Evolutionary conservation across 2,888 invertebrate species (phyloP).

Genomic region (Boloria euphrosyne): DNA sequence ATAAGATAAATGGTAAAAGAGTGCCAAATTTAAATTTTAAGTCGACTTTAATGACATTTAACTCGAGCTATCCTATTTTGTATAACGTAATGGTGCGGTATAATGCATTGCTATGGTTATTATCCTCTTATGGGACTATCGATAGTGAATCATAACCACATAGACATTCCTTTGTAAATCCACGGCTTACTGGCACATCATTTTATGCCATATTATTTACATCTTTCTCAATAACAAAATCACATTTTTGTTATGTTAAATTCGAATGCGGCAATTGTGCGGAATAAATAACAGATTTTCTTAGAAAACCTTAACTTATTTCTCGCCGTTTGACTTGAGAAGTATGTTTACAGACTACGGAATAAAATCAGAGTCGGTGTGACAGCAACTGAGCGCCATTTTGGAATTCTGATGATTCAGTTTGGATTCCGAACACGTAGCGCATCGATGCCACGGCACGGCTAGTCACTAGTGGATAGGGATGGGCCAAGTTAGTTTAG

Average conservation of each 20-base stretch:
- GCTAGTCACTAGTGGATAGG: conserved; percentile 14
- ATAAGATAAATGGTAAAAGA: too few relatives aligned
- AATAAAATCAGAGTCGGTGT: conserved; percentile 46
- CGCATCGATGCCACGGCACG: conserved; percentile 38
- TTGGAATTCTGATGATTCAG: conserved; percentile 70
- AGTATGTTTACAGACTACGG: conserved; percentile 36
- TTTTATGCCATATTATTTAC: not conserved
- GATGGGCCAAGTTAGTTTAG: conserved; percentile 19
- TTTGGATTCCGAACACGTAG: conserved; percentile 70
- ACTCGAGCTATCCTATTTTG: conserved; percentile 1
- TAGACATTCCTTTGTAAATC: conserved; percentile 10
- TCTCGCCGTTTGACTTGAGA: conserved; percentile 38
- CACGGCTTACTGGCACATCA: too few relatives aligned
- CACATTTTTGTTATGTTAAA: not conserved
- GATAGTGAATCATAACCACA: conserved; percentile 15
- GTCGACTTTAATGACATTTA: not conserved
- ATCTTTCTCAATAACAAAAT: not conserved
- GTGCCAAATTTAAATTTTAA: too few relatives aligned
- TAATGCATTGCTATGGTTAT: conserved; percentile 9
- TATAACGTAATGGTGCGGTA: not conserved
- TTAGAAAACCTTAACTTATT: conserved; percentile 43
- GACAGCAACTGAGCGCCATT: conserved; percentile 63
- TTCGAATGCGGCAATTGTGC: conserved; percentile 1
- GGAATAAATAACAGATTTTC: conserved; percentile 39
- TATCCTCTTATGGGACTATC: conserved; percentile 19